Conservation (phyloP, 2,888 invertebrate genomes). For the Hymenopus coronatus region DNA sequence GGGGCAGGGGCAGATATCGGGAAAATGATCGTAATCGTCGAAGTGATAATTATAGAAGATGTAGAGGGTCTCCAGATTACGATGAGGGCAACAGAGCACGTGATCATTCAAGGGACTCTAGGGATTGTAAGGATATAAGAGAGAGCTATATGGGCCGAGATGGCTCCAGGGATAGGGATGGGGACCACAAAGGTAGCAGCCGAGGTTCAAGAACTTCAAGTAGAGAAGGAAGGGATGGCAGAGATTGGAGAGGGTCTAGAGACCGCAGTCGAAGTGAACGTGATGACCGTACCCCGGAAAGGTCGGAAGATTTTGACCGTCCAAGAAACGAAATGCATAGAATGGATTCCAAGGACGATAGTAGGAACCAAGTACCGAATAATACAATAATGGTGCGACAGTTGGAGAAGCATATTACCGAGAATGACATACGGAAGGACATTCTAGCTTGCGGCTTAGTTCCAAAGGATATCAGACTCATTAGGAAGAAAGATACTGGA, state of each 20-base stretch:
- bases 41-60: conserved; percentile 1
- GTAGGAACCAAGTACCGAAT: conserved; percentile 58
- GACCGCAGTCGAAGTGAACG: not conserved
- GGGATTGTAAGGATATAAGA: not conserved
- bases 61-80: not conserved
- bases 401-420: conserved; percentile 71
- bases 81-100: not conserved
- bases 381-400: conserved; percentile 75
- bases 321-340: not conserved
- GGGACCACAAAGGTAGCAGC: not conserved
- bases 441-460: conserved; percentile 70
- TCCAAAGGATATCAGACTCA: conserved; percentile 77
- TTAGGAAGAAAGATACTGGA: conserved; percentile 82
- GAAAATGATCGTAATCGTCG: not conserved
- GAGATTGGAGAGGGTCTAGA: conserved; percentile 9
- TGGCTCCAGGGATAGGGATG: not conserved
- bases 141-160: not conserved
- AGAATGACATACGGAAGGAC: conserved; percentile 75
- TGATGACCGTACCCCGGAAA: conserved; percentile 11
- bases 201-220: not conserved
- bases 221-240: not conserved
- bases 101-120: not conserved
- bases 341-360: conserved; percentile 43
- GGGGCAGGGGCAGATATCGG: not conserved
- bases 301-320: not conserved